Evolutionary conservation across 2,888 invertebrate species (phyloP).

Genomic region (Physocephala rufipes): DNA sequence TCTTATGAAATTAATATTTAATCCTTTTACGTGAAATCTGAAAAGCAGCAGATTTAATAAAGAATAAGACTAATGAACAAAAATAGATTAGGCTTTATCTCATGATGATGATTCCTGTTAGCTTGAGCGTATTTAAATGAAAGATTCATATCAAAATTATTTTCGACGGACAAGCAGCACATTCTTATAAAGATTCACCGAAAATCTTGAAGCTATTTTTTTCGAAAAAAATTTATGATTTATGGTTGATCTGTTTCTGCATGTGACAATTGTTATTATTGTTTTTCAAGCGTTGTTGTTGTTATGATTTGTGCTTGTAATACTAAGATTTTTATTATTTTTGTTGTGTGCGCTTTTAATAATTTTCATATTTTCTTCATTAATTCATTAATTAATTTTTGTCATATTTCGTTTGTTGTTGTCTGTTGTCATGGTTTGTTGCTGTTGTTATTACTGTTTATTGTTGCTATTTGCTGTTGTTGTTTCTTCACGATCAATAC

Average conservation of each 20-base stretch:
- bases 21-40: too few species aligned
- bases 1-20: too few species aligned
- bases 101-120: too few species aligned
- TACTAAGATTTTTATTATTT: neutral
- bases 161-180: too few species aligned
- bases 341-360: constrained; percentile 21
- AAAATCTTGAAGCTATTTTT: too few species aligned
- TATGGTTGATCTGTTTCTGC: neutral
- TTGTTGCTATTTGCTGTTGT: constrained; percentile 2
- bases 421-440: constrained; percentile 10
- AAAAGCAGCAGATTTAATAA: constrained; percentile 40
- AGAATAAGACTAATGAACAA: too few species aligned
- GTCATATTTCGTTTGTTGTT: constrained; percentile 26
- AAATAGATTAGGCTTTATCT: too few species aligned
- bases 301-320: neutral
- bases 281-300: neutral
- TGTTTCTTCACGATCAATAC: neutral
- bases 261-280: neutral
- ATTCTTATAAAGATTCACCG: too few species aligned
- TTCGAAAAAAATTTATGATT: too few species aligned
- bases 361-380: constrained; percentile 22
- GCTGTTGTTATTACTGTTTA: constrained; percentile 1
- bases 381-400: constrained; percentile 37
- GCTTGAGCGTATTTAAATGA: neutral
- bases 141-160: too few species aligned